These are phyloP conservation scores for Thamnaconus septentrionalis DNA, from an alignment of 2,113 vertebrate species.

Conservation along the genomic window DNA sequence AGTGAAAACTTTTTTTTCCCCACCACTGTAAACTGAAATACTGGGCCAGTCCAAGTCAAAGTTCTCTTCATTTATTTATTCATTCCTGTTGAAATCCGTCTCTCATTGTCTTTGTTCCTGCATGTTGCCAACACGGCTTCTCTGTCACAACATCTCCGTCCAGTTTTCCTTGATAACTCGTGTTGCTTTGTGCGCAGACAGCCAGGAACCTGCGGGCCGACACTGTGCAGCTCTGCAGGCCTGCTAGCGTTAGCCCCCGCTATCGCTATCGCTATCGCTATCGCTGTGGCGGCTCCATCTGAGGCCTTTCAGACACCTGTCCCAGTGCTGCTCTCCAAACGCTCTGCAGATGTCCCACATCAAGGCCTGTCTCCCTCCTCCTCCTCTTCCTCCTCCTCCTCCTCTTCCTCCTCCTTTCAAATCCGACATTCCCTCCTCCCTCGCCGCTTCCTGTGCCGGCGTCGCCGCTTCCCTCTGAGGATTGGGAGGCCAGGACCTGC, in stretches of 20 bases:
- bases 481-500: neutral
- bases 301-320: conserved; percentile 44
- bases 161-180: too few species aligned
- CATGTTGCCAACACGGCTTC: neutral
- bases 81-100: too few species aligned
- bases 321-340: conserved; percentile 29
- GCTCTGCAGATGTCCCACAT: conserved; percentile 45
- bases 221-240: neutral
- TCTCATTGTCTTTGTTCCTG: too few species aligned
- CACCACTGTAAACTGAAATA: too few species aligned
- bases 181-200: neutral
- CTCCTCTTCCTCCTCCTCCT: conserved; percentile 44
- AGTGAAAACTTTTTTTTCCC: too few species aligned
- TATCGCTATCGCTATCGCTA: neutral
- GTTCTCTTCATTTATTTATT: too few species aligned
- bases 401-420: conserved; percentile 49
- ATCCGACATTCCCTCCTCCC: conserved; percentile 38
- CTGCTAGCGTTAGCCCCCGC: conserved; percentile 8
- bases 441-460: conserved; percentile 13
- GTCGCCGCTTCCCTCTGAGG: too few species aligned
- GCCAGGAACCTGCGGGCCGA: neutral
- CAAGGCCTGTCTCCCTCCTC: conserved; percentile 53
- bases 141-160: neutral
- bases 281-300: neutral
- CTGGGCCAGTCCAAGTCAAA: too few species aligned